Evolutionary conservation across 2,113 vertebrate species (phyloP).

Genomic region (Callopanchax toddi): DNA sequence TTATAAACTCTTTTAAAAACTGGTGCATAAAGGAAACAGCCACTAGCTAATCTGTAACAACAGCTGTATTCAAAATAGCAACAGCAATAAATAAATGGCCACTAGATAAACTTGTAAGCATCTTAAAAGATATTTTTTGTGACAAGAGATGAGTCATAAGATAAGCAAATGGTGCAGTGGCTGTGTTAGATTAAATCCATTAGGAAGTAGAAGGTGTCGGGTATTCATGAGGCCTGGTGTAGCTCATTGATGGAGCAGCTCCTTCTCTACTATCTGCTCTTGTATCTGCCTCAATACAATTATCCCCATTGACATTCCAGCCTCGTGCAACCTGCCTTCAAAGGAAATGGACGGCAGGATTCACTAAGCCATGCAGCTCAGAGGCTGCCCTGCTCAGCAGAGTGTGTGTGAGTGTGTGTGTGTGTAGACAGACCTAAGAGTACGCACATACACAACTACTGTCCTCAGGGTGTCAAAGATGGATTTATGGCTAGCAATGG

Average conservation of each 20-base stretch:
- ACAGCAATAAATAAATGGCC: not conserved
- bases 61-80: not conserved
- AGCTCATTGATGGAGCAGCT: slow-evolving; percentile 67
- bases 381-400: slow-evolving; percentile 49
- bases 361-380: slow-evolving; percentile 65
- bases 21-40: not conserved
- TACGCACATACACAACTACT: slow-evolving; percentile 15
- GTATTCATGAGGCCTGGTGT: slow-evolving; percentile 62
- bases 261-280: slow-evolving; percentile 66
- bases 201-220: slow-evolving; percentile 49
- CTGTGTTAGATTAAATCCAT: slow-evolving; percentile 63
- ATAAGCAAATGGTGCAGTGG: slow-evolving; percentile 25
- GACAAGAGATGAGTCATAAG: slow-evolving; percentile 25
- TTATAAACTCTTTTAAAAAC: not conserved
- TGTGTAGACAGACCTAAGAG: slow-evolving; percentile 30
- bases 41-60: too few relatives aligned
- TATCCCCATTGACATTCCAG: slow-evolving; percentile 77
- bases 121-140: not conserved
- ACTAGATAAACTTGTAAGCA: not conserved
- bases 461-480: slow-evolving; percentile 56
- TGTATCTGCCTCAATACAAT: slow-evolving; percentile 75
- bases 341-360: slow-evolving; percentile 66
- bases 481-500: slow-evolving; percentile 62
- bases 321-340: slow-evolving; percentile 65
- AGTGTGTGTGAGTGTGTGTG: slow-evolving; percentile 44